A percentile compares a stretch with the other conserved stretches of the same genome.
Evolutionary conservation across 2,888 invertebrate species (phyloP).

Genomic region (Agrotis exclamationis): DNA sequence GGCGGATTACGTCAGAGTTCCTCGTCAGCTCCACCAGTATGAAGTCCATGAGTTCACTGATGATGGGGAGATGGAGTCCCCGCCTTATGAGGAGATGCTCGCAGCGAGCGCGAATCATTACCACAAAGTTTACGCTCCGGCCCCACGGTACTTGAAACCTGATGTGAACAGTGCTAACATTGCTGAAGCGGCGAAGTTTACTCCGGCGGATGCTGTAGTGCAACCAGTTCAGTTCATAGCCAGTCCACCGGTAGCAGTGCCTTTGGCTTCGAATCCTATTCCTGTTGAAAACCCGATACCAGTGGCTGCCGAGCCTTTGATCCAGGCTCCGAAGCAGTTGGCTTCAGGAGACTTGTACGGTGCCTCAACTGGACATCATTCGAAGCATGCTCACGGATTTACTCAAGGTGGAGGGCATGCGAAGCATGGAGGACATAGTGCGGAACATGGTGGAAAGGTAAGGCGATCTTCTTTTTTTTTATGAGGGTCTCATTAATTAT

Average conservation of each 20-base stretch:
- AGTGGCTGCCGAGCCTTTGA: slow-evolving; percentile 65
- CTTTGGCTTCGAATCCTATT: slow-evolving; percentile 62
- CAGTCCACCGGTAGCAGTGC: slow-evolving; percentile 62
- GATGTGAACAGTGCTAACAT: slow-evolving; percentile 73
- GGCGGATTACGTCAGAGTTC: slow-evolving; percentile 72
- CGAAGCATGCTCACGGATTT: slow-evolving; percentile 78
- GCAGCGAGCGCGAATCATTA: slow-evolving; percentile 88
- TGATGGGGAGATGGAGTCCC: slow-evolving; percentile 72
- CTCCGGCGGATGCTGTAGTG: slow-evolving; percentile 50
- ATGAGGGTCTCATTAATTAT: background rate
- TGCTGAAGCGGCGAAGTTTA: slow-evolving; percentile 41
- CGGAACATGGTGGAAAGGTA: slow-evolving; percentile 90
- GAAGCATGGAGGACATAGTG: slow-evolving; percentile 89
- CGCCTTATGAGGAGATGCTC: slow-evolving; percentile 86
- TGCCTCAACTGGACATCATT: slow-evolving; percentile 76
- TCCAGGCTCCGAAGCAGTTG: slow-evolving; percentile 68
- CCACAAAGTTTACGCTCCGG: slow-evolving; percentile 79
- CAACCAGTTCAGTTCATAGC: slow-evolving; percentile 67
- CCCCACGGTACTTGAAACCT: slow-evolving; percentile 72
- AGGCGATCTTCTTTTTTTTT: slow-evolving; percentile 28
- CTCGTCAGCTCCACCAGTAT: slow-evolving; percentile 84
- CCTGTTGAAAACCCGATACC: slow-evolving; percentile 61
- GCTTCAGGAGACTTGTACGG: slow-evolving; percentile 72
- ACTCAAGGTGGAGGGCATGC: slow-evolving; percentile 90
- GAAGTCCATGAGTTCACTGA: slow-evolving; percentile 85